Base-by-base conservation (phyloP, 2,113 vertebrate genomes). In the Erpornis zantholeuca region DNA sequence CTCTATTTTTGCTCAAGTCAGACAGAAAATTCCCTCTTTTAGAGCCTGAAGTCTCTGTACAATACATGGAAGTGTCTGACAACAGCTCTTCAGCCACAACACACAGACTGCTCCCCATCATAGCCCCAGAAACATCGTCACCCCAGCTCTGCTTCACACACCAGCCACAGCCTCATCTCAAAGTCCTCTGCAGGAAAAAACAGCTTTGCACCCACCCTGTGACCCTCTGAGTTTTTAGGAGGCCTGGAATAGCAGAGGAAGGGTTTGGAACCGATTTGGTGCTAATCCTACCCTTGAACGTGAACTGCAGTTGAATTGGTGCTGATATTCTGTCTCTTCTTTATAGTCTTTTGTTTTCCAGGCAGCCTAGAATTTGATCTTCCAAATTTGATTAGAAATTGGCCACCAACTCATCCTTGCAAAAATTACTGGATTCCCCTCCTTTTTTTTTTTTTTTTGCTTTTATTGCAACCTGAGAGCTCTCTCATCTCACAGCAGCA, bases 21-120 rank as follows among this genome's bases (percentile, higher is more conserved):
- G 92, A 95, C 69, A 92, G 69, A 91, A 94, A 89, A 82, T 63
- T 81, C 56, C 53, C n/a, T 36, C 50, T 91, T 42, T 65, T 49
- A 2, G 29, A 84, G 69, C 44, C 56, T 63, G 64, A 78, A 75
- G 33, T 10, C 72, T 89, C 65, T 44, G 15, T 11, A 15, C 5
- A 71, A 21, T 5, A 36, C 0, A 0, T 31, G 33, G 28, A 73
- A 63, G 27, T 59, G 72, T 73, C 68, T 5, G 4, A 72, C 20
- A 52, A 21, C 20, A 77, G 56, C 2, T 0, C 24, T 68, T 57
- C 59, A 86, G 63, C 85, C 90, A 61, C 63, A 80, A 59, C 49
- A 56, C 24, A 54, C 6, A 33, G 53, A 10, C 40, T 49, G 47
- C 35, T 73, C 42, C n/a, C 52, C 70, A 33, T 4, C n/a, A 23